Evolutionary conservation across 2,797 vertebrate species (phyloP).

Genomic region (Champsocephalus gunnari): DNA sequence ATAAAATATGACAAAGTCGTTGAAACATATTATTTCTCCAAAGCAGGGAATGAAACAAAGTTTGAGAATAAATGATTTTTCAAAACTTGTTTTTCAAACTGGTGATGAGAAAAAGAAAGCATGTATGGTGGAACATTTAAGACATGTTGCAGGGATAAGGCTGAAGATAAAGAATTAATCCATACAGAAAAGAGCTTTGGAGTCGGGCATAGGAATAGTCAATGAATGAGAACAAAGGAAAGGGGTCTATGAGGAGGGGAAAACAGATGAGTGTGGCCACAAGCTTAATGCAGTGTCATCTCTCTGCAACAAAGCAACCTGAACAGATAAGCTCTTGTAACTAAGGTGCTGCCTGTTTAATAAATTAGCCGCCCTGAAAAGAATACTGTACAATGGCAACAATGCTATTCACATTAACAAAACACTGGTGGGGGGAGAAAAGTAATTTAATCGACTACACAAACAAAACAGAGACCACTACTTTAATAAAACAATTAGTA

Average conservation of each 20-base stretch:
- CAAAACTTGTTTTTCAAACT: neutral
- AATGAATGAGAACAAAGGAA: constrained; percentile 49
- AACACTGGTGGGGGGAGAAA: constrained; percentile 44
- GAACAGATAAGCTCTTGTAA: constrained; percentile 65
- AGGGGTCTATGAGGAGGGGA: constrained; percentile 33
- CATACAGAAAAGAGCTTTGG: neutral
- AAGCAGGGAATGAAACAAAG: no score
- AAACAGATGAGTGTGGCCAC: constrained; percentile 44
- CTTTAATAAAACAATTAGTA: constrained; percentile 49
- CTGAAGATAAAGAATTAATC: neutral
- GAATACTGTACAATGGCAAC: constrained; percentile 56
- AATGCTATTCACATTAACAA: constrained; percentile 38
- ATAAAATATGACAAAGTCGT: no score
- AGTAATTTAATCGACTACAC: constrained; percentile 65
- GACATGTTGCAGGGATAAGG: constrained; percentile 1
- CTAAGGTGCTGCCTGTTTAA: constrained; percentile 52
- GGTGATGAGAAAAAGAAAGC: constrained; percentile 7
- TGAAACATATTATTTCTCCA: no score
- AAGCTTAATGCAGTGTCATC: constrained; percentile 43
- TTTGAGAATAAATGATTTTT: neutral
- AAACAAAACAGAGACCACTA: constrained; percentile 59
- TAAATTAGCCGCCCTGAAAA: constrained; percentile 60
- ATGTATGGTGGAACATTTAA: constrained; percentile 2
- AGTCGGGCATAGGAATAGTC: constrained; percentile 10
- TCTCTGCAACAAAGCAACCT: constrained; percentile 48